phyloP scores from a whole-genome alignment of 2,888 invertebrate species.

The Meliscaeva auricollis region DNA sequence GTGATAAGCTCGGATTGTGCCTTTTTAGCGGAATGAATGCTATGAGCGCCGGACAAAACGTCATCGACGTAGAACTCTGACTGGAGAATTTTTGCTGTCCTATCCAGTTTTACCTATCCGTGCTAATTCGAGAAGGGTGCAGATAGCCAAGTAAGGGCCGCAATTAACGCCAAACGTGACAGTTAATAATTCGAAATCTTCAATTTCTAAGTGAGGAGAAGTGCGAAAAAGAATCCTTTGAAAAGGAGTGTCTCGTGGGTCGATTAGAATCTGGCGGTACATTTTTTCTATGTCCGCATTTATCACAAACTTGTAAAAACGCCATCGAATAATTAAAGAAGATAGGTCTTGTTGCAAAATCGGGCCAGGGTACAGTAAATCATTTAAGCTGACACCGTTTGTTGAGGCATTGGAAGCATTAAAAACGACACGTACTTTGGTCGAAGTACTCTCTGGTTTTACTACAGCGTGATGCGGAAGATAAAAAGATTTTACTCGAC shows the following conservation, averaged over 20 bases:
- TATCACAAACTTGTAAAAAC: constrained; percentile 66
- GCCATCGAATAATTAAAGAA: constrained; percentile 37
- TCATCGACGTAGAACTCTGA: background rate
- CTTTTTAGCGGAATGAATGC: background rate
- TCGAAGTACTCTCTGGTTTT: constrained; percentile 58
- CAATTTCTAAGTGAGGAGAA: background rate
- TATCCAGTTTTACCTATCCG: background rate
- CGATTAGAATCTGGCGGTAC: constrained; percentile 72
- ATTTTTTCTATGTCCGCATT: constrained; percentile 77
- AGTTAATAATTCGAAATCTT: too few species aligned
- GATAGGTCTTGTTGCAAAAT: constrained; percentile 29
- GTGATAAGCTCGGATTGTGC: background rate
- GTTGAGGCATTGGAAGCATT: too few species aligned
- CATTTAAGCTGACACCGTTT: too few species aligned
- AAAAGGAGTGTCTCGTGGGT: constrained; percentile 15
- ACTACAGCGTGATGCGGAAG: constrained; percentile 62
- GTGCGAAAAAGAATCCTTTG: constrained; percentile 68
- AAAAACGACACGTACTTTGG: constrained; percentile 77
- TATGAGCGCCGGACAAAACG: background rate
- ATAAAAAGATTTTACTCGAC: constrained; percentile 6
- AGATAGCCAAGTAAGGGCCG: constrained; percentile 53
- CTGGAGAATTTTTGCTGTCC: background rate
- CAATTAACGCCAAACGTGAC: too few species aligned
- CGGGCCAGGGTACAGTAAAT: constrained; percentile 67
- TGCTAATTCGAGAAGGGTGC: constrained; percentile 44